phyloP scores from a whole-genome alignment of 2,797 vertebrate species.

The Labeo calbasu region DNA sequence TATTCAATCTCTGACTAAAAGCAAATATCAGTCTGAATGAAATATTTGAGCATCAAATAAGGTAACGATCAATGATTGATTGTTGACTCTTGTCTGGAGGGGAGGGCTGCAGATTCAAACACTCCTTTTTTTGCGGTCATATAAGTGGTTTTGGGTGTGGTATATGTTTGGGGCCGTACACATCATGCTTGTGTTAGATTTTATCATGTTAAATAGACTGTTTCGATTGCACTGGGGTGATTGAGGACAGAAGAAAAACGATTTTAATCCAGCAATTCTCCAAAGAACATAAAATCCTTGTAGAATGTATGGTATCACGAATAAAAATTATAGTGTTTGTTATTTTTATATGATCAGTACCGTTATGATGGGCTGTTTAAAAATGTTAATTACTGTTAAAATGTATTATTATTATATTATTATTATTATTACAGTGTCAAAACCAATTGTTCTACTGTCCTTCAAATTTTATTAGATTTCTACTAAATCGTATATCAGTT shows the following conservation, averaged over 20 bases:
- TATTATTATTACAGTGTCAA: neutral
- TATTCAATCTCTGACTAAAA: neutral
- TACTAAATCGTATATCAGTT: neutral
- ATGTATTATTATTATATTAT: no score
- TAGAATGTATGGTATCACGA: neutral
- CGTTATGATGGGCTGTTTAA: neutral
- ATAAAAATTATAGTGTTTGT: neutral
- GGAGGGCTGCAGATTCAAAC: neutral
- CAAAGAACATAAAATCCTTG: neutral
- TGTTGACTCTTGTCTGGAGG: conserved; percentile 9
- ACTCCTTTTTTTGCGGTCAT: conserved; percentile 62
- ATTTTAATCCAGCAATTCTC: neutral
- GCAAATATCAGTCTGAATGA: neutral
- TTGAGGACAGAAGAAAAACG: neutral
- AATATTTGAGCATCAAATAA: neutral
- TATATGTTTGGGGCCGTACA: conserved; percentile 72
- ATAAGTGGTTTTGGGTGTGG: conserved; percentile 77
- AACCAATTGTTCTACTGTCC: neutral
- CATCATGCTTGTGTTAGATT: conserved; percentile 59
- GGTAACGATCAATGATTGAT: neutral
- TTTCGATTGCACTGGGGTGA: conserved; percentile 25
- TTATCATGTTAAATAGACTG: conserved; percentile 41
- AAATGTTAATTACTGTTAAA: neutral
- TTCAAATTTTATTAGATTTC: neutral
- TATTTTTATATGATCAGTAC: neutral